These are phyloP conservation scores for Dryas iulia DNA, from an alignment of 1,140 invertebrate genomes.

Conservation along the genomic window DNA sequence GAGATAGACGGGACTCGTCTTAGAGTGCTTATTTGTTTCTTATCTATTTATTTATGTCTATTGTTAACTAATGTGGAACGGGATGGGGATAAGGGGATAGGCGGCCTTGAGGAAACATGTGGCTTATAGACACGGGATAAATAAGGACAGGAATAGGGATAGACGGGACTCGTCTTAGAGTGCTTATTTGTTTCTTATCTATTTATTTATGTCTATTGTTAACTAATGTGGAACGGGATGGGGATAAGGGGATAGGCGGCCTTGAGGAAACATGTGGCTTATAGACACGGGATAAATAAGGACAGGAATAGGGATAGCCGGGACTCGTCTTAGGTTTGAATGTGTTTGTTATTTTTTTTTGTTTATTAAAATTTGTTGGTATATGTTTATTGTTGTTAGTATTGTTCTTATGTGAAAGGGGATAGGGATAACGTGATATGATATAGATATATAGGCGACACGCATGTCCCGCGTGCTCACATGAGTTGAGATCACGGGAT, in stretches of 20 bases:
- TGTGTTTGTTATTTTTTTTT: no score
- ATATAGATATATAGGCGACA: no score
- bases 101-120: conserved; percentile 93
- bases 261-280: conserved; percentile 92
- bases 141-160: conserved; percentile 19
- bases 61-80: no score
- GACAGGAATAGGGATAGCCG: neutral
- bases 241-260: no score
- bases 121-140: conserved; percentile 89
- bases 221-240: no score
- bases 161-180: neutral
- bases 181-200: neutral
- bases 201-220: no score
- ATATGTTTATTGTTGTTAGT: no score
- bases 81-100: no score
- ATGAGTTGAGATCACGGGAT: conserved; percentile 91
- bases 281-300: conserved; percentile 87
- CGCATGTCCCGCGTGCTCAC: conserved; percentile 90
- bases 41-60: no score
- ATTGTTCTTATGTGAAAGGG: no score
- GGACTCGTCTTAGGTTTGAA: neutral
- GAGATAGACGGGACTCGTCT: neutral
- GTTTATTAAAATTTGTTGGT: no score
- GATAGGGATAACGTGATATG: no score
- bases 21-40: neutral